phyloP scores from a whole-genome alignment of 1,140 invertebrate genomes.

The Adelges cooleyi region DNA sequence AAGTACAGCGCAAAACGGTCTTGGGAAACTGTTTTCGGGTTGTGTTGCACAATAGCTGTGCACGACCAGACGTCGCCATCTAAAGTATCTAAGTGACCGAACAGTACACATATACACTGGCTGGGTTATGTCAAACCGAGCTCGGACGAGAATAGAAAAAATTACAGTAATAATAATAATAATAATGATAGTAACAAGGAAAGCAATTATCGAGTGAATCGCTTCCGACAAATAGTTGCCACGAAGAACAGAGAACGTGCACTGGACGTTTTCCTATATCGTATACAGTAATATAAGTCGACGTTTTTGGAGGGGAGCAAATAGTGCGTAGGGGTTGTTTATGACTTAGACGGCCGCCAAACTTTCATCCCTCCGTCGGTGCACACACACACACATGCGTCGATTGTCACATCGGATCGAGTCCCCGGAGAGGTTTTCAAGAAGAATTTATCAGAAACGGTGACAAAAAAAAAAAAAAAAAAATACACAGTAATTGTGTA shows the following conservation, averaged over 20 bases:
- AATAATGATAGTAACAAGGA: conserved; percentile 22
- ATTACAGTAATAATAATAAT: neutral
- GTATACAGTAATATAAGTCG: conserved; percentile 1
- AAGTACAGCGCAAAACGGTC: no score
- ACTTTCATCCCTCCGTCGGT: conserved; percentile 1
- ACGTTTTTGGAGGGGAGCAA: conserved; percentile 5
- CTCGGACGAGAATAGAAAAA: neutral
- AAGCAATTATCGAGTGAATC: conserved; percentile 25
- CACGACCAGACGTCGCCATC: conserved; percentile 19
- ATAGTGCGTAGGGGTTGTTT: conserved; percentile 6
- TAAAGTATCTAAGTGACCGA: neutral
- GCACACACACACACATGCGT: neutral
- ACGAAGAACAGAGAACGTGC: neutral
- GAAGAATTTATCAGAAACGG: no score
- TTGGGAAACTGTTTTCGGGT: no score
- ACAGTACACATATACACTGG: no score
- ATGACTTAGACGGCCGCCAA: neutral
- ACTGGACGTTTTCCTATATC: conserved; percentile 1
- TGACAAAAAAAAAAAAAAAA: no score
- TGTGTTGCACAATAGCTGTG: no score
- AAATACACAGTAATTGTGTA: no score
- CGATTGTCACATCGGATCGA: neutral
- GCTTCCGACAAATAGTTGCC: neutral
- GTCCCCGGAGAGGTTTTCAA: neutral
- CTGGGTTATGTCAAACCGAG: no score